These are phyloP conservation scores for Rhinopithecus roxellana DNA, from an alignment of 2,113 vertebrate species.

Conservation along the genomic window DNA sequence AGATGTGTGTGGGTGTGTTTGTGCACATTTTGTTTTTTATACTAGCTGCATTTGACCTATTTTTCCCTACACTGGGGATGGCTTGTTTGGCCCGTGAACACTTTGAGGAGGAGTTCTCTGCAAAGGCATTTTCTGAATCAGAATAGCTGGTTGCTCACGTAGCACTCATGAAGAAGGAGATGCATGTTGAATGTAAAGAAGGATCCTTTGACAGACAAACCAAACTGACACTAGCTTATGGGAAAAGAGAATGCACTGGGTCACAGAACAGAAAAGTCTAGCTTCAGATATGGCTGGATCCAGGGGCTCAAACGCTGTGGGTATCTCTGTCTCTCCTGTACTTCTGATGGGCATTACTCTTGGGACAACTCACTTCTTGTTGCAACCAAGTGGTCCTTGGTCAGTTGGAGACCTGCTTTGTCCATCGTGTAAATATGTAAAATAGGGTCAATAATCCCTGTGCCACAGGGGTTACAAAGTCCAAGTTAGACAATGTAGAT, in stretches of 20 bases:
- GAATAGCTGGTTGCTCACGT: accelerated
- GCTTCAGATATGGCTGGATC: neutral
- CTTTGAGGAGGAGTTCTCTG: too few species aligned
- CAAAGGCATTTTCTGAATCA: neutral
- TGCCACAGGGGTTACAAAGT: too few species aligned
- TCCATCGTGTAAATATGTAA: neutral
- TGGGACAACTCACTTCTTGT: too few species aligned
- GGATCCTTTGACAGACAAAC: neutral
- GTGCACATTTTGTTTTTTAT: neutral
- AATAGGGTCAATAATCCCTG: neutral
- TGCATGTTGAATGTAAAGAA: neutral
- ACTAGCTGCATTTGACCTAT: neutral
- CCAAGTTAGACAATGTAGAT: too few species aligned
- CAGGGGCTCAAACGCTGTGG: neutral
- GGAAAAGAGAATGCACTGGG: neutral
- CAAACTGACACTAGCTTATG: neutral
- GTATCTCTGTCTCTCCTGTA: neutral
- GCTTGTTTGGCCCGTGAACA: accelerated
- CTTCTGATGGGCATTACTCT: neutral
- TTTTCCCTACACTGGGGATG: neutral
- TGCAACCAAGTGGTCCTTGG: neutral
- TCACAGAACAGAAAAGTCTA: neutral
- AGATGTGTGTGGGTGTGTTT: too few species aligned
- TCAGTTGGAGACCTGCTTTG: neutral
- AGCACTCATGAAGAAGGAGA: neutral